Base-by-base conservation (phyloP, 2,797 vertebrate species). In the Pteropus rufus region DNA sequence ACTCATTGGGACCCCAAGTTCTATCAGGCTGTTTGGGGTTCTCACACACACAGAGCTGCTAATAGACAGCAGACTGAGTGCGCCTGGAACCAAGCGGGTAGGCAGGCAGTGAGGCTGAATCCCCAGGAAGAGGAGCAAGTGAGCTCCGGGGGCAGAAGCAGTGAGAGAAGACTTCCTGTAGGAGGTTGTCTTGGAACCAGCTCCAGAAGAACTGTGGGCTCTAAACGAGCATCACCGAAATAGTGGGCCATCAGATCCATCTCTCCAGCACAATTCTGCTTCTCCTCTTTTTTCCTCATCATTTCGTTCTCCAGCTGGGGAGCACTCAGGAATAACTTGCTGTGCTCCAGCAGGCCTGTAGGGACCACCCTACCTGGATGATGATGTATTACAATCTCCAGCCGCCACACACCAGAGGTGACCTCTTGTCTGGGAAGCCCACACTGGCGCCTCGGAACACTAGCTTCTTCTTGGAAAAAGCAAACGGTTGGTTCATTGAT, bases 391-490 rank as follows among this genome's bases (percentile, higher is more conserved):
- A 72, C 58, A 94, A 58, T 77, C 83, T 94, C 95, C 36, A 70
- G 69, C 76, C 76, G 84, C 85, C 96, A 89, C 73, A 54, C 64
- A 46, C 69, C 65, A 80, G 52, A 56, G 36, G 41, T 2, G 2
- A 67, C 79, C 76, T 77, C 93, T 93, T 93, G 94, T 62, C 16
- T 1, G 89, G 84, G 41, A 93, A 93, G 77, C 60, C 16, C 3
- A 0, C 4, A 0, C 3, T 96, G 96, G 97, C 94, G 94, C 72
- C 70, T 58, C 9, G 1, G 97, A 97, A 97, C 49, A 49, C 49
- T 49, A 49, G 49, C 96, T 92, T 95, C 44, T 81, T 95, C 97
- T 96, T 95, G 94, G 97, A 96, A 93, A 85, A 97, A 86, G 92
- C 67, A 65, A 34, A 83, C 0, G 11, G 62, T 89, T 92, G 82